These are phyloP conservation scores for Idaea biselata DNA, from an alignment of 2,888 invertebrate genomes.

Conservation along the genomic window DNA sequence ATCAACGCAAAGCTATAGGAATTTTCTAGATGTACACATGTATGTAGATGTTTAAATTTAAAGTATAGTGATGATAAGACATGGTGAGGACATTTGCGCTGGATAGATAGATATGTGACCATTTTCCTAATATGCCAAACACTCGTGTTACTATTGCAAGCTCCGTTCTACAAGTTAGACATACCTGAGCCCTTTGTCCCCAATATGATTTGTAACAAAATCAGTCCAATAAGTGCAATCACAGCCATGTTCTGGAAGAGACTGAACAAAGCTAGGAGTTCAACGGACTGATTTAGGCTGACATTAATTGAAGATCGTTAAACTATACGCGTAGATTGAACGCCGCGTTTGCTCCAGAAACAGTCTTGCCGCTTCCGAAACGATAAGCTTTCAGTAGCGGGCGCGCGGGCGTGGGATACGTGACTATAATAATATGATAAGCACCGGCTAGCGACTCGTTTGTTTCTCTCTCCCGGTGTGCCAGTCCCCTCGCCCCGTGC, in stretches of 20 bases:
- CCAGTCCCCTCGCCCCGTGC: conserved; percentile 27
- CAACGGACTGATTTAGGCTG: conserved; percentile 36
- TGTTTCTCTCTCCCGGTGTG: conserved; percentile 19
- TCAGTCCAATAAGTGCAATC: conserved; percentile 34
- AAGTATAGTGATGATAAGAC: too few species aligned
- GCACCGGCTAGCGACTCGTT: conserved; percentile 15
- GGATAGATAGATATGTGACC: not conserved
- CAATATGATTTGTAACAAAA: conserved; percentile 30
- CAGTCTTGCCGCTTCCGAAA: conserved; percentile 50
- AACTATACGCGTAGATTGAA: conserved; percentile 45
- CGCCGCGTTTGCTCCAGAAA: conserved; percentile 54
- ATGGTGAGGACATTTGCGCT: not conserved
- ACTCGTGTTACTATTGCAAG: not conserved
- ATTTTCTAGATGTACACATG: too few species aligned
- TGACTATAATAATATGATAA: conserved; percentile 23
- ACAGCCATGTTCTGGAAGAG: conserved; percentile 42
- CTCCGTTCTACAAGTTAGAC: conserved; percentile 13
- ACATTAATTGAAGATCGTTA: conserved; percentile 47
- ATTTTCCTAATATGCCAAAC: not conserved
- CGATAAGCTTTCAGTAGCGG: conserved; percentile 50
- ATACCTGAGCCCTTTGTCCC: conserved; percentile 38
- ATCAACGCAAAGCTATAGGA: too few species aligned
- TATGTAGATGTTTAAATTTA: too few species aligned
- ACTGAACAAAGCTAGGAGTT: conserved; percentile 39
- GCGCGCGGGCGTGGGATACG: conserved; percentile 10